Evolutionary conservation across 2,888 invertebrate species (phyloP), one percentile per base, ranked within the genome.

Genomic region (Helicoverpa assulta): DNA sequence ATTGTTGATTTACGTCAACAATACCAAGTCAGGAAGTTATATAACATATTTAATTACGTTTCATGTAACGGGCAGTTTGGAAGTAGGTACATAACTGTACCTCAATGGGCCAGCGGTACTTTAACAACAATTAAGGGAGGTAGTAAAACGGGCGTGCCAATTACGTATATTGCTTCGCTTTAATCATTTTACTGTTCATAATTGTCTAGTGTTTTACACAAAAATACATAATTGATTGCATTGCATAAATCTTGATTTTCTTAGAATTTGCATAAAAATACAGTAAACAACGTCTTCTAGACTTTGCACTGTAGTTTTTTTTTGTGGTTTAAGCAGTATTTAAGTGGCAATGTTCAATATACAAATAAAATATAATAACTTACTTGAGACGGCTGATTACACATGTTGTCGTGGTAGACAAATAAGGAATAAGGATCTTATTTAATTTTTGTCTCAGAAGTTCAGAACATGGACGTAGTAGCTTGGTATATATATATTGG

Each of bases 11-110:
- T 67, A 77, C 50, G 19, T 55, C 53, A 57, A 61, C 54, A 64
- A 33, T 75, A 16, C 29, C n/a, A 60, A 73, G 76, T 76, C 69
- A 78, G 81, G 78, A 74, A 81, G 65, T 66, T 37, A 52, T 70
- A 70, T 47, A 43, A 43, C 16, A 57, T 18, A 47, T 62, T 52
- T 62, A 70, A 53, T 71, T 53, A 37, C 14, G 61, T 26, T 51
- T 52, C 33, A 50, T 47, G 57, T 29, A 70, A 53, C 29, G 50
- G 60, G 51, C 60, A 50, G 60, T 68, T 72, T 68, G 26, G 14
- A 58, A 33, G 21, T 67, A 5, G 19, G 14, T 59, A 54, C 5
- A 51, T 73, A 57, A 37, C 50, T 47, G 55, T 63, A 26, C 7
- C 33, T 33, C 29, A 1, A 29, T 60, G 14, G 21, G 12, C 37